Conservation (phyloP, 2,113 vertebrate genomes). For the Pseudorectes ferrugineus region DNA sequence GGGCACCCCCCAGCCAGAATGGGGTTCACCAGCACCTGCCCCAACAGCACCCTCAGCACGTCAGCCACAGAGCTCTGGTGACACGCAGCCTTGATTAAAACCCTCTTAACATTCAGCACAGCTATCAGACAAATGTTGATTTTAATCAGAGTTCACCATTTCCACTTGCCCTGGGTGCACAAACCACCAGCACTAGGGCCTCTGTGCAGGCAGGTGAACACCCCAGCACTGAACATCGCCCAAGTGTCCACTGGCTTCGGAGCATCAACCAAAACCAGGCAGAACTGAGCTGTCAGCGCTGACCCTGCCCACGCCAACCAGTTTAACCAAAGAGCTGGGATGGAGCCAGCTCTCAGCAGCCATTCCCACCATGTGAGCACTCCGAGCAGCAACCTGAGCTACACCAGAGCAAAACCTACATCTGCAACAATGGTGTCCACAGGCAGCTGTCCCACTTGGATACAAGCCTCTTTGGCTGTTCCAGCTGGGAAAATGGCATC, state of each 20-base stretch:
- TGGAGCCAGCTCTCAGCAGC: not conserved
- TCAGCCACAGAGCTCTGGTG: not conserved
- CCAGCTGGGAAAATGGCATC: not conserved
- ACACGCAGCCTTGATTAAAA: not conserved
- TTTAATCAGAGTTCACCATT: not conserved
- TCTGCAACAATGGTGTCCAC: rapidly evolving
- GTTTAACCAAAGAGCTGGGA: not conserved
- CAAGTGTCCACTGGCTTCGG: not conserved
- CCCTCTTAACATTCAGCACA: not conserved
- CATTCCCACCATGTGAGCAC: not conserved
- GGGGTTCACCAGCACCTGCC: not conserved
- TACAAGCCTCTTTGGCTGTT: not conserved
- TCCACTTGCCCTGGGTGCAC: not conserved
- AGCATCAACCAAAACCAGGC: not conserved
- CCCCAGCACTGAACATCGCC: not conserved
- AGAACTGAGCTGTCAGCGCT: rapidly evolving
- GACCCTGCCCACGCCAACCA: not conserved
- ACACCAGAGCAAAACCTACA: rapidly evolving
- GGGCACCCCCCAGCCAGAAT: rapidly evolving
- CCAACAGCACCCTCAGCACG: not conserved
- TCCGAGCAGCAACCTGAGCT: rapidly evolving
- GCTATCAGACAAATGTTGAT: not conserved
- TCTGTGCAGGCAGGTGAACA: not conserved
- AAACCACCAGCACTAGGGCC: not conserved
- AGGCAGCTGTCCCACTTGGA: rapidly evolving